Percentiles rank a stretch among this genome's conserved stretches.
phyloP scores from a whole-genome alignment of 2,797 vertebrate genomes.

The Myotis daubentonii region DNA sequence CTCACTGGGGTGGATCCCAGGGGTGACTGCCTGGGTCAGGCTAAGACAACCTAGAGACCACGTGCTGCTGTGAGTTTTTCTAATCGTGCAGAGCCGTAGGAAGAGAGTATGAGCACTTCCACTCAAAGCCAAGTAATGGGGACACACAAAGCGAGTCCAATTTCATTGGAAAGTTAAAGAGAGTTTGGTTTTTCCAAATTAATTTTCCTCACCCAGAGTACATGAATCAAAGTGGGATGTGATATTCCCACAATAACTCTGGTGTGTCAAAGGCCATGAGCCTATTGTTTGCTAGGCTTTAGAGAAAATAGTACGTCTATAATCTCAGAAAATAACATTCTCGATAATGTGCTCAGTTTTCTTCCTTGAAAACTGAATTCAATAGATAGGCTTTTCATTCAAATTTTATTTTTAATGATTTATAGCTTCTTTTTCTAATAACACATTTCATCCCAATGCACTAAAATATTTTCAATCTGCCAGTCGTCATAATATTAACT shows the following conservation, averaged over 20 bases:
- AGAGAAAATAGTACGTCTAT: slow-evolving; percentile 14
- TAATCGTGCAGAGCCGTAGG: slow-evolving; percentile 36
- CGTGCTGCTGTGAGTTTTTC: slow-evolving; percentile 62
- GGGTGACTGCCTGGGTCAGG: slow-evolving; percentile 47
- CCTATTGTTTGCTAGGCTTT: background rate
- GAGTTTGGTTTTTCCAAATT: slow-evolving; percentile 37
- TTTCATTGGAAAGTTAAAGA: slow-evolving; percentile 50
- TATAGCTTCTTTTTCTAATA: slow-evolving; percentile 37
- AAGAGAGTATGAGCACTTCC: background rate
- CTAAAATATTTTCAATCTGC: slow-evolving; percentile 33
- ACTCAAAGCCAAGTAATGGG: slow-evolving; percentile 20
- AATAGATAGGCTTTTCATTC: background rate
- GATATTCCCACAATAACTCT: background rate
- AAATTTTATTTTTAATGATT: slow-evolving; percentile 38
- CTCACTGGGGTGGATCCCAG: slow-evolving; percentile 20
- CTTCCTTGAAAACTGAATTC: slow-evolving; percentile 36
- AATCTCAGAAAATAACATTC: slow-evolving; percentile 3
- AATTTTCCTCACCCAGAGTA: background rate
- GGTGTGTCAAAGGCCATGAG: slow-evolving; percentile 18
- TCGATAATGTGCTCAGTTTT: background rate
- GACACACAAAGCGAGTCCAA: background rate
- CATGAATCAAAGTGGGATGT: background rate
- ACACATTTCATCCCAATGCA: slow-evolving; percentile 25
- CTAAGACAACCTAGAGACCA: slow-evolving; percentile 62
- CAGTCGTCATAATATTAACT: slow-evolving; percentile 2